phyloP scores from a whole-genome alignment of 1,140 invertebrate species.

The Aplysia californica region DNA sequence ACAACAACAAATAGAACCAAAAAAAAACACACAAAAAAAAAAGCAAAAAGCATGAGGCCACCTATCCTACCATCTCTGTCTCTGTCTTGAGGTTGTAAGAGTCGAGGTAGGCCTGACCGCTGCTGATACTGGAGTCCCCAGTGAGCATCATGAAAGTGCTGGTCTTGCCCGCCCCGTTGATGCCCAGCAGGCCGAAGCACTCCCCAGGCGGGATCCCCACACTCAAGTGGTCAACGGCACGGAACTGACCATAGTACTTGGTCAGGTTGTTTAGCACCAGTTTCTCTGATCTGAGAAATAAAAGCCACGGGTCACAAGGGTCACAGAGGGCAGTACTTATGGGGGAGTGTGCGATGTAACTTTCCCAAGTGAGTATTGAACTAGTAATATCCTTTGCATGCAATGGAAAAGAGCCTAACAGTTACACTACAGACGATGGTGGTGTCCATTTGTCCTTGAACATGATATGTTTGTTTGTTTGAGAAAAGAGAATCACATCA shows the following conservation, averaged over 20 bases:
- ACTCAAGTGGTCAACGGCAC: slow-evolving; percentile 80
- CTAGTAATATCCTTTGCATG: not conserved
- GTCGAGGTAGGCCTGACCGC: slow-evolving; percentile 56
- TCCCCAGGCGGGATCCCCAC: slow-evolving; percentile 76
- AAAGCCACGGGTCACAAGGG: too few species aligned
- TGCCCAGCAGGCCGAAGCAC: slow-evolving; percentile 88
- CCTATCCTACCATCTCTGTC: slow-evolving; percentile 68
- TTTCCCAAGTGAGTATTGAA: too few species aligned
- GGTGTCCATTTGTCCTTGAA: too few species aligned
- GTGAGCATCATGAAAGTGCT: slow-evolving; percentile 65
- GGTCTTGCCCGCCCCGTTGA: slow-evolving; percentile 66
- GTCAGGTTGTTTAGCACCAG: slow-evolving; percentile 42
- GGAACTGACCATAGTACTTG: slow-evolving; percentile 74
- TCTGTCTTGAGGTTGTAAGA: slow-evolving; percentile 54
- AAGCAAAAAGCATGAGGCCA: too few species aligned
- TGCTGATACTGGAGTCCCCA: slow-evolving; percentile 45
- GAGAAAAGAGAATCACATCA: too few species aligned
- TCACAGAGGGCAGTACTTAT: too few species aligned
- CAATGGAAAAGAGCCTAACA: too few species aligned
- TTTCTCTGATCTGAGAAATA: slow-evolving; percentile 18
- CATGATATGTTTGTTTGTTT: too few species aligned
- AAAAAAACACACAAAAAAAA: too few species aligned
- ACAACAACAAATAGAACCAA: too few species aligned
- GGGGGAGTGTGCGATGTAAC: too few species aligned
- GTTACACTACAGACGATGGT: too few species aligned